Conservation (phyloP, 2,888 invertebrate genomes). For the Masnerella sp. region DNA sequence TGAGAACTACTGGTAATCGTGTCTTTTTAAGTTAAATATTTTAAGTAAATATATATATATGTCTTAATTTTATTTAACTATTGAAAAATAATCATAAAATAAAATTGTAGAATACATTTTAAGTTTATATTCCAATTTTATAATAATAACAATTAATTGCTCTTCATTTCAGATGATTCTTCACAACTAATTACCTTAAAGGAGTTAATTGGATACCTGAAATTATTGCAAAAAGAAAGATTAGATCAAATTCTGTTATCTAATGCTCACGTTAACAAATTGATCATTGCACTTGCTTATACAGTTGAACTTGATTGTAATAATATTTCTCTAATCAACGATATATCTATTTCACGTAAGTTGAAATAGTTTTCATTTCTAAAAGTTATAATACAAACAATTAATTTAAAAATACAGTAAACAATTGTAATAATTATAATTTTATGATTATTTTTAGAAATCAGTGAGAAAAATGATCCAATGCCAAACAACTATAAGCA, state of each 20-base stretch:
- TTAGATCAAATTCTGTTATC: constrained; percentile 81
- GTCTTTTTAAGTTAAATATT: background rate
- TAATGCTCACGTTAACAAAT: constrained; percentile 79
- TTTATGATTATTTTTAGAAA: constrained; percentile 70
- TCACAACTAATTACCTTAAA: constrained; percentile 83
- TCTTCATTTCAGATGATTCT: constrained; percentile 78
- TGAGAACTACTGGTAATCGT: constrained; percentile 78
- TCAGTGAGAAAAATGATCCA: constrained; percentile 74
- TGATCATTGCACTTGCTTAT: constrained; percentile 80
- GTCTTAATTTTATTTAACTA: too few species aligned
- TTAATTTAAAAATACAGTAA: too few species aligned
- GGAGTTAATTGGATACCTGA: constrained; percentile 84
- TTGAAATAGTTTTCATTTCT: constrained; percentile 3
- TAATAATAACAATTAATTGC: background rate
- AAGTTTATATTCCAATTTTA: background rate
- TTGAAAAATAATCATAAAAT: too few species aligned
- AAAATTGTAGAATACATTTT: too few species aligned
- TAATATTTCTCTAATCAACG: constrained; percentile 79
- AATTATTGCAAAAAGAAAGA: constrained; percentile 80
- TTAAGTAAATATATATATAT: too few species aligned
- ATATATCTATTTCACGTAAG: constrained; percentile 75
- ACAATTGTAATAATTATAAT: too few species aligned
- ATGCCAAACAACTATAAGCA: constrained; percentile 81
- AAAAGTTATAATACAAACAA: background rate
- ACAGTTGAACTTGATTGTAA: constrained; percentile 79